Base-by-base conservation (phyloP, 2,113 vertebrate species). In the Ophthalmotilapia sp. region DNA sequence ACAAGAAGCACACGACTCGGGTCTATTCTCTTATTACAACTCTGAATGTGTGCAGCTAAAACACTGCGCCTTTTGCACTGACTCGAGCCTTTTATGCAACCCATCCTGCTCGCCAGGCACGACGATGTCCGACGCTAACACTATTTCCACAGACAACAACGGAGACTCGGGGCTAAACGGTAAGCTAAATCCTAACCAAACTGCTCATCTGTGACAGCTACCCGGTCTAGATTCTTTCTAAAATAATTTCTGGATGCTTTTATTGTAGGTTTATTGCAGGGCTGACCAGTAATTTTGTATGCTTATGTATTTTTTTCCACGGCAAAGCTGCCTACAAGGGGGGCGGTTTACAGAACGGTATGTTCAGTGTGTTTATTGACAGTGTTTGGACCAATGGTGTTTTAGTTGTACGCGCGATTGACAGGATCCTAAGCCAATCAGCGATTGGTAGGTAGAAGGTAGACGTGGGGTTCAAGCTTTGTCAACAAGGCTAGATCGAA, bases 121-220 rank as follows among this genome's bases (percentile, higher is more conserved):
- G 54, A 93, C 90, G 8, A 97, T 97, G 96, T 95, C 96, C 79
- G 95, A 94, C 82, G 85, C 95, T 91, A 88, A 81, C 92, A 11
- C 60, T 83, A 45, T 90, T 90, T 58, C 93, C 15, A 83, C 94
- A 93, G 91, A 94, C 55, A 95, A 92, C 89, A 93, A 93, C 91
- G 95, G 93, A 89, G 96, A 96, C 82, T 85, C 95, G 6, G 95
- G 95, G 90, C 95, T 97, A 79, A 96, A 97, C 89, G 96, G 96
- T 97, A 54, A 88, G 92, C 60, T 84, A 92, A 42, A 70, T 86
- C 79, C 51, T 33, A 9, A 12, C 11, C 29, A 19, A 5, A 29
- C 2, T 4, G 2, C 15, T 29, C 5, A 2, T 4, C 17, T 7
- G 3, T 5, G 21, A 19, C 12, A 9, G 33, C 1, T 9, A 91